Percentiles rank a stretch among this genome's conserved stretches.
phyloP scores from a whole-genome alignment of 2,888 invertebrate species.

The Eilema caniola region DNA sequence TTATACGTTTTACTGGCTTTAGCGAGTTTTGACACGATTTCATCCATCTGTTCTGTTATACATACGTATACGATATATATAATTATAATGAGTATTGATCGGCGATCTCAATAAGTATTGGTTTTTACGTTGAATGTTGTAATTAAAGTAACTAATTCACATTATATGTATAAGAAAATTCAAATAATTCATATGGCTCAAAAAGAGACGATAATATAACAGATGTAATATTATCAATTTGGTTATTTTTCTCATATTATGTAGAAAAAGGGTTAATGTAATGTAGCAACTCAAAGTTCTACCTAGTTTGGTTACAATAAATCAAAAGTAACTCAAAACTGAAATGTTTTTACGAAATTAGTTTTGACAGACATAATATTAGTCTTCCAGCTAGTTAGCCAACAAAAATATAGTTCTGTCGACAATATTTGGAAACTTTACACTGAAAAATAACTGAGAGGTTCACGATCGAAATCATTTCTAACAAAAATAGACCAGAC shows the following conservation, averaged over 20 bases:
- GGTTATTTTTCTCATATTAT: not conserved
- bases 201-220: not conserved
- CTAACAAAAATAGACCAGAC: conserved; percentile 67
- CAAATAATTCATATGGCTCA: not conserved
- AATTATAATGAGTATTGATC: too few relatives aligned
- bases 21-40: not conserved
- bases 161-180: not conserved
- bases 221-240: not conserved
- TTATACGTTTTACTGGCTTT: conserved; percentile 22
- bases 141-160: not conserved
- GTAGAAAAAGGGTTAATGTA: conserved; percentile 23
- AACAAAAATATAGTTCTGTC: conserved; percentile 76
- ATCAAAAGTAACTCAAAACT: conserved; percentile 59
- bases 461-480: conserved; percentile 68
- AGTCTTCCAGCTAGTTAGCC: conserved; percentile 71
- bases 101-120: too few relatives aligned
- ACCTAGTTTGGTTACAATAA: conserved; percentile 55
- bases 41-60: not conserved
- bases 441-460: conserved; percentile 77
- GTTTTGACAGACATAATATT: conserved; percentile 77
- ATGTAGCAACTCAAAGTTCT: conserved; percentile 34
- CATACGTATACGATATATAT: too few relatives aligned
- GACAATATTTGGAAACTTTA: conserved; percentile 74
- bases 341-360: conserved; percentile 66
- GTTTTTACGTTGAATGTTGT: not conserved